Percentiles rank a stretch among this genome's conserved stretches.
Conservation (phyloP, 2,113 vertebrate genomes). For the Pangasianodon hypophthalmus region DNA sequence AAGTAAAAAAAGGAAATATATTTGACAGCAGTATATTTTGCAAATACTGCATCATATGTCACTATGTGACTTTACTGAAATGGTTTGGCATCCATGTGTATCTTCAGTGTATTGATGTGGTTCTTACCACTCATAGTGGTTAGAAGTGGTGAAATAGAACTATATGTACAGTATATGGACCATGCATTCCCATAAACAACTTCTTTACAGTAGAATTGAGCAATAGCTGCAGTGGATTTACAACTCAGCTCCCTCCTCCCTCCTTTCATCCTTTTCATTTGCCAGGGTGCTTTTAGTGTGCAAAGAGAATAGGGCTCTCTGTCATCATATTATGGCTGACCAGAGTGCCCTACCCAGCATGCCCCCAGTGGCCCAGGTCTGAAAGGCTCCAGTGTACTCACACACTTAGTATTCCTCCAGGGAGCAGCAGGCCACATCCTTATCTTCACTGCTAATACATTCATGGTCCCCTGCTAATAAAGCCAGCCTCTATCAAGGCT, state of each 20-base stretch:
- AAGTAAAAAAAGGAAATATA: neutral
- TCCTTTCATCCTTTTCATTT: neutral
- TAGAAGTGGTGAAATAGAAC: neutral
- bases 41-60: neutral
- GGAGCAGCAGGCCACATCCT: constrained; percentile 33
- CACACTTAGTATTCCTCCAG: constrained; percentile 68
- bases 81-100: neutral
- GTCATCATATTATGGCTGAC: constrained; percentile 64
- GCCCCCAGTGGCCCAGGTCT: constrained; percentile 51
- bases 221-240: constrained; percentile 25
- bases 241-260: neutral
- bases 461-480: neutral
- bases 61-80: neutral
- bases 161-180: neutral
- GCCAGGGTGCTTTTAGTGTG: constrained; percentile 53
- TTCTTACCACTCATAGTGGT: neutral
- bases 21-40: neutral
- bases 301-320: constrained; percentile 66
- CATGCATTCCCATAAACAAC: neutral
- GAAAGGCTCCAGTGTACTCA: constrained; percentile 71
- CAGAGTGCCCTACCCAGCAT: constrained; percentile 59
- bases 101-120: neutral
- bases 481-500: neutral
- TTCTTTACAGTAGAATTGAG: neutral
- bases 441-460: constrained; percentile 27